Evolutionary conservation across 2,797 vertebrate species (phyloP).

Genomic region (Rhodeus uyekii): DNA sequence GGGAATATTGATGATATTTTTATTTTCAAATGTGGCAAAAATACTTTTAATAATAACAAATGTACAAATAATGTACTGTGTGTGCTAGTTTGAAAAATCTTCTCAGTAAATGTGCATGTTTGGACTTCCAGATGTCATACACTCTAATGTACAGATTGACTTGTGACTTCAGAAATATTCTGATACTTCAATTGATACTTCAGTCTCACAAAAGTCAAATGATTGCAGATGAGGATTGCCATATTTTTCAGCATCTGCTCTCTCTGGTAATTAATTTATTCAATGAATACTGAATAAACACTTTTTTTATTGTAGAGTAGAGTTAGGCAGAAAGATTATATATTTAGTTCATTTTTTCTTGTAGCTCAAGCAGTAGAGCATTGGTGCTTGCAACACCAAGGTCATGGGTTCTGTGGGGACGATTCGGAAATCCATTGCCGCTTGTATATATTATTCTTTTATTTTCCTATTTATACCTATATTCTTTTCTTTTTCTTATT

Average conservation of each 20-base stretch:
- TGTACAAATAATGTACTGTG: neutral
- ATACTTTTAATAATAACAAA: neutral
- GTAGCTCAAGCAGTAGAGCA: too few species aligned
- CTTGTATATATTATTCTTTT: too few species aligned
- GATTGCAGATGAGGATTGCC: neutral
- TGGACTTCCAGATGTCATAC: neutral
- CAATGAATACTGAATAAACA: neutral
- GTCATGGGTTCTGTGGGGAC: too few species aligned
- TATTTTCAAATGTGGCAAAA: neutral
- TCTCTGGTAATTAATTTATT: neutral
- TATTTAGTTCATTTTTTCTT: neutral
- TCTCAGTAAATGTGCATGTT: neutral
- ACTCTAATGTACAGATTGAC: neutral
- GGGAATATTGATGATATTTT: neutral
- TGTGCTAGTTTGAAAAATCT: neutral
- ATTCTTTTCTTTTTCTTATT: too few species aligned
- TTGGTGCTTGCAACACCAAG: too few species aligned
- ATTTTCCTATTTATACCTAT: too few species aligned
- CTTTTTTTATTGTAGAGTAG: neutral
- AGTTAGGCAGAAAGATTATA: neutral
- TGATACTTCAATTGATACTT: neutral
- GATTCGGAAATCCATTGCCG: too few species aligned
- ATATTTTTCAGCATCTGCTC: neutral
- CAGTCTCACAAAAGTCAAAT: neutral
- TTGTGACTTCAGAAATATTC: neutral